Conservation (phyloP, 2,888 invertebrate genomes). For the Cecidostiba fungosa region DNA sequence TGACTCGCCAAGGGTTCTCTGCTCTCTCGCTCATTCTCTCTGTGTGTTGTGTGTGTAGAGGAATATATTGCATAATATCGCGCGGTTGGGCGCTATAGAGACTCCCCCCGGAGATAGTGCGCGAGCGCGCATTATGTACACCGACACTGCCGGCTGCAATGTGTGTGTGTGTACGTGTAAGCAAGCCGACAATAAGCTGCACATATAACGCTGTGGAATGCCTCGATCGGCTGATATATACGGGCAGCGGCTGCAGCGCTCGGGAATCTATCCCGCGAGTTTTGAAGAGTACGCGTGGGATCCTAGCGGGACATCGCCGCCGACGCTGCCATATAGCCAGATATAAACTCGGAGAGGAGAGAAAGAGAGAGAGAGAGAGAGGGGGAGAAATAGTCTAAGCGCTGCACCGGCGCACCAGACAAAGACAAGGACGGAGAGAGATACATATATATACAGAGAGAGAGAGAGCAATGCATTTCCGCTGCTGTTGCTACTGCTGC, state of each 20-base stretch:
- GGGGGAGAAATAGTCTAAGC: slow-evolving; percentile 12
- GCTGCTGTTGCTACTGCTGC: slow-evolving; percentile 45
- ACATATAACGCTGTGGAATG: slow-evolving; percentile 26
- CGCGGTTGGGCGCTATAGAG: slow-evolving; percentile 6
- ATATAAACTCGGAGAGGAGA: not conserved
- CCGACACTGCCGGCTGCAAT: not conserved
- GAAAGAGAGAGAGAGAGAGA: not conserved
- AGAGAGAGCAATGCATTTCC: slow-evolving; percentile 56
- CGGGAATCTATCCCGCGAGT: slow-evolving; percentile 51
- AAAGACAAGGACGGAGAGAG: not conserved
- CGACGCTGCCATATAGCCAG: not conserved
- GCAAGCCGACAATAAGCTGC: slow-evolving; percentile 46
- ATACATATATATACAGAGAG: not conserved
- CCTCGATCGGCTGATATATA: slow-evolving; percentile 52
- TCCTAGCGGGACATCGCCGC: slow-evolving; percentile 56
- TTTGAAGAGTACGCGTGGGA: slow-evolving; percentile 61
- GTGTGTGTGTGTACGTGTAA: not conserved
- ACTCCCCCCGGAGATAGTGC: slow-evolving; percentile 35
- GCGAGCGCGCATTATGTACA: slow-evolving; percentile 13
- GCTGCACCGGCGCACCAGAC: not conserved
- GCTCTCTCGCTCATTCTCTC: slow-evolving; percentile 22
- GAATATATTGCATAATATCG: slow-evolving; percentile 55
- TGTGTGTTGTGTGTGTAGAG: not conserved
- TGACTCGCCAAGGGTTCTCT: slow-evolving; percentile 1
- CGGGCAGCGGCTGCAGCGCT: not conserved